Evolutionary conservation across 2,888 invertebrate genomes (phyloP), one percentile per base, ranked within the genome.

Genomic region (Tiliacea citrago): DNA sequence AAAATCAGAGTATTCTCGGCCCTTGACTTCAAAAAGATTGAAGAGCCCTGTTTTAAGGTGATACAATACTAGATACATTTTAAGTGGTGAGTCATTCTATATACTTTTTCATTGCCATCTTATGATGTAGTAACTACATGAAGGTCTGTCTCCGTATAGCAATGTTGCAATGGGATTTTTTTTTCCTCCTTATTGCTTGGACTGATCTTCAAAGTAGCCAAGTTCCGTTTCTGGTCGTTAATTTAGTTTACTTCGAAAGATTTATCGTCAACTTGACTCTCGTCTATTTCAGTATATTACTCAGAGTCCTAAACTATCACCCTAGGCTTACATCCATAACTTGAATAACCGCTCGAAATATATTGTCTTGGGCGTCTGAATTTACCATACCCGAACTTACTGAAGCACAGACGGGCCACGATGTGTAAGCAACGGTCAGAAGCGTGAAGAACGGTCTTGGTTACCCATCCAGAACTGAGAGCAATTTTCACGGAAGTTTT

Each of bases 1-100:
- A 29, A 29, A 29, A 29, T 29, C 29, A 29, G 29, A 29, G 29
- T 29, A 29, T 29, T 29, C 29, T 29, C 29, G 29, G 29, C 29
- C 29, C 29, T 29, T 29, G 29, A 29, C 29, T 29, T 29, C 29
- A 29, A 29, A 29, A 29, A 3, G 29, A 3, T 29, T 29, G 29
- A 29, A 29, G 3, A 29, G 2, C 29, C 29, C 29, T 29, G 29
- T 84, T 76, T 76, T 84, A 57, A 73, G 53, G 70, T 66, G 75
- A 29, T 29, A 29, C 29, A 29, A 71, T 83, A 68, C 66, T 60
- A 47, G 39, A 39, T 18, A 60, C 49, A 75, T 62, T 62, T 60
- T 69, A 60, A 63, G 51, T 53, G 18, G 29, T 65, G 58, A 72
- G 47, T 76, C 72, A 84, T 68, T 51, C 0, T 73, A 29, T 81